Percentiles rank a stretch among this genome's conserved stretches.
phyloP scores from a whole-genome alignment of 2,113 vertebrate species.

The Equus quagga region DNA sequence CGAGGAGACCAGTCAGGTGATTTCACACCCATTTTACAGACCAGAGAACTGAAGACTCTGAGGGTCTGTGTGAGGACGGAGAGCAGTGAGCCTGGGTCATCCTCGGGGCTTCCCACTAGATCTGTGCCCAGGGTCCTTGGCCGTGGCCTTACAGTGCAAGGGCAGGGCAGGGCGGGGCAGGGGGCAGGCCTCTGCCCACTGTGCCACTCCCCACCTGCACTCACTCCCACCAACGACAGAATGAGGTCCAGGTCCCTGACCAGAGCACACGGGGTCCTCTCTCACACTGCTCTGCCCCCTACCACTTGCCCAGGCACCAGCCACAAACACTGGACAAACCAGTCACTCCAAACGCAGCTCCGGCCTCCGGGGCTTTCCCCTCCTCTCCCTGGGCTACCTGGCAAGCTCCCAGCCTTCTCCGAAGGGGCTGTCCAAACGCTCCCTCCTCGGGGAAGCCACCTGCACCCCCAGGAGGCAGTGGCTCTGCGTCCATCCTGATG shows the following conservation, averaged over 20 bases:
- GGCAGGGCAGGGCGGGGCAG: not conserved
- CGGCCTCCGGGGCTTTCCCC: no score
- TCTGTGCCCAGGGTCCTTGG: not conserved
- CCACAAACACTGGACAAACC: not conserved
- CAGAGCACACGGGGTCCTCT: not conserved
- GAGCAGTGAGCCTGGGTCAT: not conserved
- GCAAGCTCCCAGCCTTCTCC: not conserved
- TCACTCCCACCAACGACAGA: not conserved
- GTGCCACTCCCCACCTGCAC: not conserved
- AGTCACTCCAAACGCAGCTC: not conserved
- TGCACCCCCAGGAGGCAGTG: not conserved
- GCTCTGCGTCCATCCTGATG: not conserved
- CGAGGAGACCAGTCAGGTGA: not conserved
- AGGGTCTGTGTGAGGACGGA: not conserved
- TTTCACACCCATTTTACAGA: not conserved
- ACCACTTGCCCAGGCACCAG: not conserved
- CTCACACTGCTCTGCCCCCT: not conserved
- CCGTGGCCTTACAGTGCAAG: not conserved
- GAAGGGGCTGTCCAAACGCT: not conserved
- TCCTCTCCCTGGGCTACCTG: not conserved
- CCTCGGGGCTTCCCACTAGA: not conserved
- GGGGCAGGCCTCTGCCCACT: no score
- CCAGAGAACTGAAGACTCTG: not conserved
- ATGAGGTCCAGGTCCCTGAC: not conserved
- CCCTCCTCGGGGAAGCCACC: not conserved